Conservation (phyloP, 2,797 vertebrate species). For the Nothura maculosa region DNA sequence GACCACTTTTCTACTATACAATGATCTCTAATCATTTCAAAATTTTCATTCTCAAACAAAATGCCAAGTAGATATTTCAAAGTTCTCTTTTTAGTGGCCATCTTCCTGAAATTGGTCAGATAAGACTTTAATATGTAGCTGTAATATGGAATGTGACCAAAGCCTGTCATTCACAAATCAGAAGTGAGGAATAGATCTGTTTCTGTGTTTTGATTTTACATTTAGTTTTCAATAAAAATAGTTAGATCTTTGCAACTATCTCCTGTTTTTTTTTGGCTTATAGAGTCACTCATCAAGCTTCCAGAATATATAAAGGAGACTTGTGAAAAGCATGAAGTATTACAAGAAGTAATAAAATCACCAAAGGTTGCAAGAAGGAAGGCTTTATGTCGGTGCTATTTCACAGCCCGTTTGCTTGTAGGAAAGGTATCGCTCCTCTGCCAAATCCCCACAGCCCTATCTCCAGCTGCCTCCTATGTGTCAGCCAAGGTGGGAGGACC, state of each 20-base stretch:
- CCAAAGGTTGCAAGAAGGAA: background rate
- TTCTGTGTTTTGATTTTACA: background rate
- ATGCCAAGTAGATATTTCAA: background rate
- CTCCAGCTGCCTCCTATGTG: background rate
- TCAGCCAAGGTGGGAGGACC: background rate
- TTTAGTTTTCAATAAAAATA: background rate
- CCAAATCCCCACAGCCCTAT: background rate
- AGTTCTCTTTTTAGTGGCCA: background rate
- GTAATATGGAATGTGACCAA: background rate
- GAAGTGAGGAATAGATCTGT: background rate
- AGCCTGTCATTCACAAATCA: background rate
- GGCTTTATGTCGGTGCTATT: background rate
- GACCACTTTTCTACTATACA: background rate
- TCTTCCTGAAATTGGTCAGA: background rate
- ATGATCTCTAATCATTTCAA: background rate
- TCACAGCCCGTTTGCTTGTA: background rate
- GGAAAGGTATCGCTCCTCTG: background rate
- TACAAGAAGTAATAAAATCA: background rate
- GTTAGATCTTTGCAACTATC: background rate
- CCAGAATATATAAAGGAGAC: background rate
- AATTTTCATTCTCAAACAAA: slow-evolving; percentile 12
- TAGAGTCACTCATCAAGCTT: background rate
- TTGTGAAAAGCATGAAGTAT: background rate
- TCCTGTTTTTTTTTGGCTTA: background rate
- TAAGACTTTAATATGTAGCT: background rate